Evolutionary conservation across 2,888 invertebrate species (phyloP).

Genomic region (Chrysomela aeneicollis): DNA sequence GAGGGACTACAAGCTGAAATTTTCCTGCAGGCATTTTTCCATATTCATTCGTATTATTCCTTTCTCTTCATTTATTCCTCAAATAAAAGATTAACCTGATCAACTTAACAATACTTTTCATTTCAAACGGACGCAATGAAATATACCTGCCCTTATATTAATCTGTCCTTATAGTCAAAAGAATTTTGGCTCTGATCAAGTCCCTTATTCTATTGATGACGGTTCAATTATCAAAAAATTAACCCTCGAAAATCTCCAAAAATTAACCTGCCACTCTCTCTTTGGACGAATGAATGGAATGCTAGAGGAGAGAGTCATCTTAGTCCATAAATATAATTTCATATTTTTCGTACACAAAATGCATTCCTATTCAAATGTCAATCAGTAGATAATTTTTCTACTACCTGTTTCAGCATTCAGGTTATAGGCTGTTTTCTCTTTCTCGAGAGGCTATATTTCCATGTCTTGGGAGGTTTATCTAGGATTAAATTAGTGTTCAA

Average conservation of each 20-base stretch:
- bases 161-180: too few species aligned
- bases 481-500: not conserved
- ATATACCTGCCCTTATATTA: too few species aligned
- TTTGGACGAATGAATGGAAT: conserved; percentile 29
- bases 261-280: conserved; percentile 34
- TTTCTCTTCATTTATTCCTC: too few species aligned
- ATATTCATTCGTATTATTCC: too few species aligned
- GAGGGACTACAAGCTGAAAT: too few species aligned
- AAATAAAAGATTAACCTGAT: too few species aligned
- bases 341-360: conserved; percentile 42
- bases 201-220: not conserved
- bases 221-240: conserved; percentile 28
- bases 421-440: not conserved
- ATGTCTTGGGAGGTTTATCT: not conserved
- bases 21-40: too few species aligned
- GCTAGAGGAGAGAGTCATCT: conserved; percentile 37
- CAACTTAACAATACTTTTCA: too few species aligned
- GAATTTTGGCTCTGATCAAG: not conserved
- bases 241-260: conserved; percentile 8
- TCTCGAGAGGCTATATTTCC: not conserved
- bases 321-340: conserved; percentile 45
- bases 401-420: conserved; percentile 21
- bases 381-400: conserved; percentile 41
- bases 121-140: too few species aligned
- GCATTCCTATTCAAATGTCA: conserved; percentile 46